Percentiles rank a stretch among this genome's conserved stretches.
These are phyloP conservation scores for Perognathus longimembris DNA, from an alignment of 2,113 vertebrate genomes.

Conservation along the genomic window DNA sequence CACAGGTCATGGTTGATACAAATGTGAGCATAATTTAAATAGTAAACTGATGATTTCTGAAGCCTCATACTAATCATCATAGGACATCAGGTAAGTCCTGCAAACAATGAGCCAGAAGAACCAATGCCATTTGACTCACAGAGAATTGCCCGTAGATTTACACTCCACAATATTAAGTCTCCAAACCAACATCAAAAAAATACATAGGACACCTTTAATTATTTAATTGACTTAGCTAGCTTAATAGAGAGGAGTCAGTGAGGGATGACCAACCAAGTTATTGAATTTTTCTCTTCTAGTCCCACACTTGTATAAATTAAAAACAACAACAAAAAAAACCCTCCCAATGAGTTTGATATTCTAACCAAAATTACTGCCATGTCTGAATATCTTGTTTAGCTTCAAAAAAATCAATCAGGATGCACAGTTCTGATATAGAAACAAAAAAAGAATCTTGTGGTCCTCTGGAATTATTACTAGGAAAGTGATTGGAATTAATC, in stretches of 20 bases:
- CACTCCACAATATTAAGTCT: slow-evolving; percentile 34
- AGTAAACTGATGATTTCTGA: neutral
- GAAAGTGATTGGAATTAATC: slow-evolving; percentile 70
- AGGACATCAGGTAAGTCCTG: neutral
- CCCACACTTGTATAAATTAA: neutral
- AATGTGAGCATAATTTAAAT: neutral
- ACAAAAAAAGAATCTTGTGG: slow-evolving; percentile 60
- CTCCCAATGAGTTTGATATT: neutral
- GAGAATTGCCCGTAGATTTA: neutral
- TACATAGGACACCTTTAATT: neutral
- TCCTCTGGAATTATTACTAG: slow-evolving; percentile 54
- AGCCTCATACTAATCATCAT: neutral
- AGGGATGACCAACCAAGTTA: neutral
- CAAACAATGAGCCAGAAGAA: neutral
- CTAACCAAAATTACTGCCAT: neutral
- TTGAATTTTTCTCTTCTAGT: neutral
- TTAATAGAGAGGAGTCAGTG: neutral
- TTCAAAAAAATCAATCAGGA: slow-evolving; percentile 44
- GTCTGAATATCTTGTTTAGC: neutral
- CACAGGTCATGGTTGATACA: neutral
- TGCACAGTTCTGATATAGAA: slow-evolving; percentile 59
- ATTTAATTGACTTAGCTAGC: neutral
- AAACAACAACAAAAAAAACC: neutral
- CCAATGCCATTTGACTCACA: neutral
- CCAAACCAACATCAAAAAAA: neutral